Evolutionary conservation across 1,140 invertebrate species (phyloP).

Genomic region (Conus betulinus): DNA sequence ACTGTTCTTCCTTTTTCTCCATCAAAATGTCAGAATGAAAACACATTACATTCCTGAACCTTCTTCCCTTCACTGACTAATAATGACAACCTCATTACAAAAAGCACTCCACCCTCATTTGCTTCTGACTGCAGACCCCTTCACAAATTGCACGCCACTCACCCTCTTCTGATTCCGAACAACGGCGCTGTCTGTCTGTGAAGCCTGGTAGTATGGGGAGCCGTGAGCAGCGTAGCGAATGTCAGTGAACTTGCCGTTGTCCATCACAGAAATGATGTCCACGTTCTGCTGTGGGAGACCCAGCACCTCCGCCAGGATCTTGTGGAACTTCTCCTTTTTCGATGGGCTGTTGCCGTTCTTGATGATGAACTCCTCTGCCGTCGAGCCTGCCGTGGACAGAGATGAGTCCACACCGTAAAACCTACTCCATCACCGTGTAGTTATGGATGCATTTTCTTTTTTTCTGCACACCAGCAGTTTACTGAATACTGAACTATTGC

Average conservation of each 20-base stretch:
- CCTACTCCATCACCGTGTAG: too few relatives aligned
- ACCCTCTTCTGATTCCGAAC: slow-evolving; percentile 93
- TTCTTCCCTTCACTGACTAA: too few relatives aligned
- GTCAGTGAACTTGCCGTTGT: slow-evolving; percentile 78
- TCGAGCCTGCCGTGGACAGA: slow-evolving; percentile 82
- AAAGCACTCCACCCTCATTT: too few relatives aligned
- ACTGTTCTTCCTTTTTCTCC: too few relatives aligned
- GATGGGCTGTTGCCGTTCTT: slow-evolving; percentile 64
- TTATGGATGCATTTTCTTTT: too few relatives aligned
- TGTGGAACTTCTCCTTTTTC: slow-evolving; percentile 91
- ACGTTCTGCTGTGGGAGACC: slow-evolving; percentile 88
- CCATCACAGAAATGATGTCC: slow-evolving; percentile 92
- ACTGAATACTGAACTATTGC: too few relatives aligned
- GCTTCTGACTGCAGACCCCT: too few relatives aligned
- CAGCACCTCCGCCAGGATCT: slow-evolving; percentile 89
- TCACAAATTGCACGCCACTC: background rate
- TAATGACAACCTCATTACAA: too few relatives aligned
- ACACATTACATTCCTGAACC: too few relatives aligned
- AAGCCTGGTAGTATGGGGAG: slow-evolving; percentile 96
- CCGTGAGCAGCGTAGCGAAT: slow-evolving; percentile 96
- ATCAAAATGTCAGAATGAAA: too few relatives aligned
- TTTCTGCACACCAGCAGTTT: too few relatives aligned
- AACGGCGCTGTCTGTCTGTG: slow-evolving; percentile 94
- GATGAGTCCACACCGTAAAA: too few relatives aligned
- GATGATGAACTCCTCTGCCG: slow-evolving; percentile 94